A percentile compares a stretch with the other conserved stretches of the same genome.
These are phyloP conservation scores for Cydia pomonella DNA, from an alignment of 1,140 invertebrate genomes.

Conservation along the genomic window DNA sequence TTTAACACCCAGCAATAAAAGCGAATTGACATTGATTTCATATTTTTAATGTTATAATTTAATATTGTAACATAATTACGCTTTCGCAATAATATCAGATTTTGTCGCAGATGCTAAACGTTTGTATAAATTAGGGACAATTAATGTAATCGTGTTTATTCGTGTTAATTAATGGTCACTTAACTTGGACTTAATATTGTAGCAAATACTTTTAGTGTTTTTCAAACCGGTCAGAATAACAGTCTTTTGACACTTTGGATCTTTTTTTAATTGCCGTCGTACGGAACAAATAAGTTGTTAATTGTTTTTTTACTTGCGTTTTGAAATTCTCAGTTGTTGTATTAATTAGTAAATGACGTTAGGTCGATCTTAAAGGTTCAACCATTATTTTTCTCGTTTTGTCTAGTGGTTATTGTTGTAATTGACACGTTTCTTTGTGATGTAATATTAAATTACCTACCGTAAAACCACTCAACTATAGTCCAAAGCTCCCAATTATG, in stretches of 20 bases:
- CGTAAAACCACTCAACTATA: too few species aligned
- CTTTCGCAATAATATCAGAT: conserved; percentile 16
- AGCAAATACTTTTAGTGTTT: conserved; percentile 24
- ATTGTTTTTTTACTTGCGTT: neutral
- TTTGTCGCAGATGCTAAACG: neutral
- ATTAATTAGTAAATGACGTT: neutral
- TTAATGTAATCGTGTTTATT: conserved; percentile 18
- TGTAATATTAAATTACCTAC: too few species aligned
- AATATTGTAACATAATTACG: neutral
- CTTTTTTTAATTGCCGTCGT: conserved; percentile 12
- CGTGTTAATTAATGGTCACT: neutral
- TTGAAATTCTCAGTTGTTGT: neutral
- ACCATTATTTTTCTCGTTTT: neutral
- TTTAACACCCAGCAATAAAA: neutral
- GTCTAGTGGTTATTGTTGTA: neutral
- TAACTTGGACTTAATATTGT: conserved; percentile 10
- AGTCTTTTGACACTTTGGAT: conserved; percentile 13
- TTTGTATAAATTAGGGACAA: neutral
- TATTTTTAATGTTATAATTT: neutral
- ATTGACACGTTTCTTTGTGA: neutral
- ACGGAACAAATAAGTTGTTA: conserved; percentile 2
- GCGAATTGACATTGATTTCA: neutral
- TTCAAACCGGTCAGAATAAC: conserved; percentile 4
- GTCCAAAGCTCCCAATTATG: too few species aligned
- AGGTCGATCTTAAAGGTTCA: neutral